Evolutionary conservation across 2,113 vertebrate species (phyloP).

Genomic region (Orthonyx spaldingii): DNA sequence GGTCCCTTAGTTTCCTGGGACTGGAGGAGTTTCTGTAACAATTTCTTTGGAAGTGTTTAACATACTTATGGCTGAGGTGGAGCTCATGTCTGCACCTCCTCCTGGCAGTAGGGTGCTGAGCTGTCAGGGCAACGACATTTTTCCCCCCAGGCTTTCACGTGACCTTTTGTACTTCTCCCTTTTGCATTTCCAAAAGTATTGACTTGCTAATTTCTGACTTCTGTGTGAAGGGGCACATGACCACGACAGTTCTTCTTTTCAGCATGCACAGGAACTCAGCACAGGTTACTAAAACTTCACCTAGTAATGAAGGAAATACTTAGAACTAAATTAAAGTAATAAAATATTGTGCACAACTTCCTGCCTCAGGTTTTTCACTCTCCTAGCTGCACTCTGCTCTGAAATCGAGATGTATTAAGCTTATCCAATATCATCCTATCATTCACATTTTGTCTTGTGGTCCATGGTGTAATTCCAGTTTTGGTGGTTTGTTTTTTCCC

Average conservation of each 20-base stretch:
- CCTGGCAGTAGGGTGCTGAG: neutral
- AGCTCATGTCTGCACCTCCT: neutral
- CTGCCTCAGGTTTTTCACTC: neutral
- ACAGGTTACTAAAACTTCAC: neutral
- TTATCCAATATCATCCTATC: neutral
- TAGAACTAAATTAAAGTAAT: neutral
- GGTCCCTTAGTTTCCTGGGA: neutral
- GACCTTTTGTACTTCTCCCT: neutral
- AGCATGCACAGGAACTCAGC: neutral
- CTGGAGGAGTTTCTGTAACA: neutral
- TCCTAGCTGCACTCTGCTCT: neutral
- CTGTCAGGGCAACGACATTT: neutral
- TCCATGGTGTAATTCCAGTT: neutral
- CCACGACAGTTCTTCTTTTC: neutral
- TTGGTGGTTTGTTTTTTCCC: neutral
- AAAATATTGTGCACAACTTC: neutral
- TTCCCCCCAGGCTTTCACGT: neutral
- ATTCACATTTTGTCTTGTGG: neutral
- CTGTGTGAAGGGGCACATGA: neutral
- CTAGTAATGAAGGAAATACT: neutral
- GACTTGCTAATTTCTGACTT: neutral
- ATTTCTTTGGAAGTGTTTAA: neutral
- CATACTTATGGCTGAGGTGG: neutral
- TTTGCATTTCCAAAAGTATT: neutral
- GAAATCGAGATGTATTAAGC: neutral